Conservation (phyloP, 53 echinoderm and acorn worm genomes). For the Pentamera pediparva region DNA sequence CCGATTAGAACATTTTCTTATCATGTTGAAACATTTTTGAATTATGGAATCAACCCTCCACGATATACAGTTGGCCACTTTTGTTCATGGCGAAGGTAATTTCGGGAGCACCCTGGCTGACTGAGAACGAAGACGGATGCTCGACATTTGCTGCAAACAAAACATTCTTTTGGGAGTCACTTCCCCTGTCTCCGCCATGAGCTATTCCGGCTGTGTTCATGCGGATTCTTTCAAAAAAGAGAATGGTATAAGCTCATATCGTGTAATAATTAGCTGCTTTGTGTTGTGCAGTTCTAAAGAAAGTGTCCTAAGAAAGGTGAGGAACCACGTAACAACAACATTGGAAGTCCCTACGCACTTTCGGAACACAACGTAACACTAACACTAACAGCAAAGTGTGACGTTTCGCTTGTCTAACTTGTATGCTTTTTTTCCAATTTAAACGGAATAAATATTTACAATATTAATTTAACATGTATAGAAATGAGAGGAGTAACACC, state of each 20-base stretch:
- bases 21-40: not conserved
- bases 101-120: constrained; percentile 34
- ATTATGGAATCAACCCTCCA: not conserved
- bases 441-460: too few relatives aligned
- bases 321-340: constrained; percentile 14
- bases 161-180: not conserved
- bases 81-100: constrained; percentile 10
- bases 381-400: not conserved
- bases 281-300: constrained; percentile 81
- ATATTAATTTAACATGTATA: too few relatives aligned
- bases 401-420: not conserved
- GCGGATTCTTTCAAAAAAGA: constrained; percentile 85
- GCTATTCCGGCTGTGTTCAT: constrained; percentile 94
- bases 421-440: not conserved
- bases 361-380: not conserved
- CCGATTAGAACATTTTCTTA: not conserved
- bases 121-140: constrained; percentile 18
- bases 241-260: constrained; percentile 88
- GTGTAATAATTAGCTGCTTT: constrained; percentile 79
- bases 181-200: constrained; percentile 66
- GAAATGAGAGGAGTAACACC: too few relatives aligned
- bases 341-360: too few relatives aligned
- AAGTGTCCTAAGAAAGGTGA: constrained; percentile 83
- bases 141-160: not conserved
- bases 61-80: too few relatives aligned